Conservation (phyloP, 2,888 invertebrate species). For the Athalia cordata region DNA sequence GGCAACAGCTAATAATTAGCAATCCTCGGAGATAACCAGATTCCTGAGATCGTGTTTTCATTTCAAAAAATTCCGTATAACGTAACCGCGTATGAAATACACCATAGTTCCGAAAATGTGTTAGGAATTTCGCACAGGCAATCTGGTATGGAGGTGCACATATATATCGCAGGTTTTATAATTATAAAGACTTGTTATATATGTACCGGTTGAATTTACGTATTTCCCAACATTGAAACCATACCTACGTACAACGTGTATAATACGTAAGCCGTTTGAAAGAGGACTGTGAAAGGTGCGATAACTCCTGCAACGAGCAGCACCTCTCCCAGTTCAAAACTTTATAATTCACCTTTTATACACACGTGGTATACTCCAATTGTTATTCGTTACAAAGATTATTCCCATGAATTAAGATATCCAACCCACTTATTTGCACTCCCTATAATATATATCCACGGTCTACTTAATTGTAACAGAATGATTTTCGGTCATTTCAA, state of each 20-base stretch:
- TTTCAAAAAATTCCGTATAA: no score
- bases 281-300: conserved; percentile 33
- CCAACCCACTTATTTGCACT: neutral
- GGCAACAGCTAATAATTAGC: no score
- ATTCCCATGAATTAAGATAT: conserved; percentile 9
- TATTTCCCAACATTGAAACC: conserved; percentile 31
- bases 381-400: neutral
- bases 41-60: no score
- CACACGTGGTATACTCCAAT: neutral
- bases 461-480: neutral
- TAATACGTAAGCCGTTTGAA: no score
- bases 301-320: conserved; percentile 7
- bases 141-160: no score
- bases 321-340: no score
- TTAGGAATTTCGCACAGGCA: conserved; percentile 16
- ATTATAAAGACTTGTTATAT: conserved; percentile 25
- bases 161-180: neutral
- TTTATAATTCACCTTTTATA: conserved; percentile 22
- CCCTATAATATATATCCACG: neutral
- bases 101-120: conserved; percentile 12
- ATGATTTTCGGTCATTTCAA: conserved; percentile 5
- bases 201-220: conserved; percentile 15
- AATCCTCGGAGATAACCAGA: no score
- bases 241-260: neutral
- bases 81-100: neutral